Percentiles rank a stretch among this genome's conserved stretches.
Conservation (phyloP, 2,113 vertebrate genomes). For the Alligator mississippiensis region DNA sequence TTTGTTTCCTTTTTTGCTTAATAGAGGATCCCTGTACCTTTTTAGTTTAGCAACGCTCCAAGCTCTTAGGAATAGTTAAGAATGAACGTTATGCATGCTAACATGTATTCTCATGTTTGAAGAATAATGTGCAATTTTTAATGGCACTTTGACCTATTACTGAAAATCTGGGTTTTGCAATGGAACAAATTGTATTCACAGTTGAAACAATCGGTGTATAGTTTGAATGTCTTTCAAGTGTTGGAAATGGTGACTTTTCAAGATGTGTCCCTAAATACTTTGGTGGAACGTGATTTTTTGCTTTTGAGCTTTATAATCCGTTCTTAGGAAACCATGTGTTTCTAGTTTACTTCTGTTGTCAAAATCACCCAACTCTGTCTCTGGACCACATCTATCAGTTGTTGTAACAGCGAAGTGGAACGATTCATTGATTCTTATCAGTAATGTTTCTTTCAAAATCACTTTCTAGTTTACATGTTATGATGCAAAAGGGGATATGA, state of each 20-base stretch:
- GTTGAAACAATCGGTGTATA: constrained; percentile 44
- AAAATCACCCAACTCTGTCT: constrained; percentile 35
- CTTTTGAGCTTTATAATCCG: not conserved
- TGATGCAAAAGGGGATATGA: constrained; percentile 18
- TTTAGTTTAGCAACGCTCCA: not conserved
- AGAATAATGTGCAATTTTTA: constrained; percentile 58
- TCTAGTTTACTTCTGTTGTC: constrained; percentile 35
- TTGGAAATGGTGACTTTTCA: constrained; percentile 47
- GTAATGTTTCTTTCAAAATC: constrained; percentile 55
- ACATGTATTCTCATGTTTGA: not conserved
- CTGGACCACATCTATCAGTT: constrained; percentile 47
- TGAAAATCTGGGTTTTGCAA: constrained; percentile 59
- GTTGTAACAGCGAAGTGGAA: constrained; percentile 22
- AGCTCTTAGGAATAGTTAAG: constrained; percentile 6
- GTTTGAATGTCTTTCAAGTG: constrained; percentile 8
- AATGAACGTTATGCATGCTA: not conserved
- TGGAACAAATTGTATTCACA: constrained; percentile 24
- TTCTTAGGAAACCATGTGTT: constrained; percentile 26
- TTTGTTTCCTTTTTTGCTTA: not conserved
- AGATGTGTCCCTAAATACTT: constrained; percentile 21
- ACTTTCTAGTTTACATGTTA: constrained; percentile 59
- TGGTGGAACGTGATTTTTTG: not conserved
- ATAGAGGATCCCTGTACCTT: not conserved
- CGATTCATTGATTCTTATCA: constrained; percentile 25
- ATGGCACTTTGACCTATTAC: constrained; percentile 58